Base-by-base conservation (phyloP, 2,797 vertebrate species). In the Prionace glauca region DNA sequence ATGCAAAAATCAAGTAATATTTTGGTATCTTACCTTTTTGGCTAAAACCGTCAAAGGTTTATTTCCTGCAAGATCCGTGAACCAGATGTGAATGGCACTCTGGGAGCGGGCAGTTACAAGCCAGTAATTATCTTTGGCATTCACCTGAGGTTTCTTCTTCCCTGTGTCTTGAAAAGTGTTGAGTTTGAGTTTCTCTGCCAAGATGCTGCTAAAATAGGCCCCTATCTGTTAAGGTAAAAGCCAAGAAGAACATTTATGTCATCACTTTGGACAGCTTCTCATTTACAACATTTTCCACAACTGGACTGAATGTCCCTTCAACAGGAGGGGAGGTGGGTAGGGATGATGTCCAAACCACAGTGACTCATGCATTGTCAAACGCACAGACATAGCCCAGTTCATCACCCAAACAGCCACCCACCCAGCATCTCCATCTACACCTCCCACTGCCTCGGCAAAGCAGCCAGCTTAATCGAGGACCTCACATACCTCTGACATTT, bases 101-200 rank as follows among this genome's bases (percentile, higher is more conserved):
- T 98, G 97, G 67, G 97, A 98, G 24, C 97, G 97, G 96, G 97
- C 96, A 29, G 98, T 98, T 65, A 98, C 97, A 96, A 98, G 97
- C 97, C 98, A 98, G 90, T 98, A 98, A 96, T 97, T 98, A 96
- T 98, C 97, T 96, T 98, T 98, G 96, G 97, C 97, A 96, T 98
- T 98, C 81, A 98, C 96, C 97, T 98, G 98, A 71, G 97, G 97
- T 95, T 98, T 98, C 97, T 97, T 98, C 97, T 97, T 98, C 50
- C 97, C 97, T 0, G 97, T 97, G 96, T 98, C 98, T 96, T 98
- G 98, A 96, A 98, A 98, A 95, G 97, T 98, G 96, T 98, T 98
- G 20, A 98, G 97, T 95, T 98, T 98, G 22, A 98, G 96, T 96
- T 98, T 98, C 96, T 98, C 98, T 0, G 97, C 97, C 96, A 98